Evolutionary conservation across 2,797 vertebrate genomes (phyloP).

Genomic region (Chiloscyllium punctatum): DNA sequence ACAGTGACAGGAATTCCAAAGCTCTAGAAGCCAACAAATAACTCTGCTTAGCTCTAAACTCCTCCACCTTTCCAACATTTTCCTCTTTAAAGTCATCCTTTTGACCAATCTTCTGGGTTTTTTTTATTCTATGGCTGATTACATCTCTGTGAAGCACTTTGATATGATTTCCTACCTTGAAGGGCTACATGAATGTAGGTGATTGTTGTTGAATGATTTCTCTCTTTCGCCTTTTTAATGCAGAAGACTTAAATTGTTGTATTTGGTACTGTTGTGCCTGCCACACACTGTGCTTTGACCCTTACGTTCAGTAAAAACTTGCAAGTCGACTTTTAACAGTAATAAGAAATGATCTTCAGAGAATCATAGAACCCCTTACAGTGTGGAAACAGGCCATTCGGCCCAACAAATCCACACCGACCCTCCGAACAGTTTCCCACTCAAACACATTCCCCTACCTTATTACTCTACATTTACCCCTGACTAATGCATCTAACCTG

Average conservation of each 20-base stretch:
- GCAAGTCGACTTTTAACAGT: too few species aligned
- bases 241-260: background rate
- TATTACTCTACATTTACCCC: too few species aligned
- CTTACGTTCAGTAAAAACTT: too few species aligned
- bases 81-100: background rate
- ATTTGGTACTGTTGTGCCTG: background rate
- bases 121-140: background rate
- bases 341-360: too few species aligned
- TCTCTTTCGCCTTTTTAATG: background rate
- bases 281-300: too few species aligned
- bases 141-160: background rate
- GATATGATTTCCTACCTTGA: background rate
- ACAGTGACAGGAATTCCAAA: background rate
- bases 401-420: too few species aligned
- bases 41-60: background rate
- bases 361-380: too few species aligned
- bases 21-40: background rate
- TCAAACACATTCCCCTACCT: too few species aligned
- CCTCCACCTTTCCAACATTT: background rate
- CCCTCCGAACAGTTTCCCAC: too few species aligned
- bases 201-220: background rate
- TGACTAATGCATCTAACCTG: too few species aligned
- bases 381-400: too few species aligned
- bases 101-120: background rate
- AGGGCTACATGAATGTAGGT: background rate